phyloP scores from a whole-genome alignment of 2,113 vertebrate species.

The Lepus timidus region DNA sequence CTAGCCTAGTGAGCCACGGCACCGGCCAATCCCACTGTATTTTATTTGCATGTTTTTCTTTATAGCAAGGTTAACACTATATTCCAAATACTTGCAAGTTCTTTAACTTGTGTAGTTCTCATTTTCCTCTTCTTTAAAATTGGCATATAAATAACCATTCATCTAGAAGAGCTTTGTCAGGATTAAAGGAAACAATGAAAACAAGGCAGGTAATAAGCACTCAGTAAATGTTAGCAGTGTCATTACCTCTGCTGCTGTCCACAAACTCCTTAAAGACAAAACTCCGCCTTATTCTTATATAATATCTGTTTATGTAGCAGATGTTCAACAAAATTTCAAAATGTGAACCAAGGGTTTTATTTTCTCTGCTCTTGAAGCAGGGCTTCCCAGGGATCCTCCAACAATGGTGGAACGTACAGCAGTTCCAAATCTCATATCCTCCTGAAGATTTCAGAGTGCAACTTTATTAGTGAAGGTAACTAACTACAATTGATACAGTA shows the following conservation, averaged over 20 bases:
- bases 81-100: conserved; percentile 13
- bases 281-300: background rate
- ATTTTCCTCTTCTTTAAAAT: conserved; percentile 43
- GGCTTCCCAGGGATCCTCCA: background rate
- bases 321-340: conserved; percentile 22
- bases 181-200: conserved; percentile 50
- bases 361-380: background rate
- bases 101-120: background rate
- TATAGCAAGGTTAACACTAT: background rate
- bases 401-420: background rate
- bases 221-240: background rate
- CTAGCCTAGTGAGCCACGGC: no score
- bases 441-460: conserved; percentile 26
- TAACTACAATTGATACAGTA: background rate
- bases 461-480: background rate
- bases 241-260: background rate
- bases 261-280: background rate
- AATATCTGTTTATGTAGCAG: background rate
- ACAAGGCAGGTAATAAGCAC: background rate
- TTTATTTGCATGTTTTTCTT: conserved; percentile 39
- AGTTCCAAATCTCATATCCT: background rate
- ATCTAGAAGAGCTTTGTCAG: background rate
- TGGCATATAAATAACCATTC: background rate
- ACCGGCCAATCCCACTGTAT: background rate
- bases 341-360: background rate